phyloP scores from a whole-genome alignment of 2,113 vertebrate species.

The Onychostruthus taczanowskii region DNA sequence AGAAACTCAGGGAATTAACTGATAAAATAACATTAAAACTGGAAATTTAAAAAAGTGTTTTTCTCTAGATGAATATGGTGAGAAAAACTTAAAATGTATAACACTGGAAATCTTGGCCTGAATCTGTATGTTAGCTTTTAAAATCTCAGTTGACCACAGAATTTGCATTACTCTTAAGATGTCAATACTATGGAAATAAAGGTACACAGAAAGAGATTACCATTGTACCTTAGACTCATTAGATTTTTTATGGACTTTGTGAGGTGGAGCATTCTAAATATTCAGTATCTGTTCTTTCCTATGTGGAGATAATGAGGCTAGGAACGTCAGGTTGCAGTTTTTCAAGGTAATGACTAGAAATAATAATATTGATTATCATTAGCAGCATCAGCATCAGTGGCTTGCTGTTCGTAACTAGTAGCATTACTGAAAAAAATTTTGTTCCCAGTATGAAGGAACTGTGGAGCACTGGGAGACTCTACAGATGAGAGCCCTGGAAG shows the following conservation, averaged over 20 bases:
- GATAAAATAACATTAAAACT: neutral
- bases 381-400: neutral
- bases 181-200: neutral
- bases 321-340: neutral
- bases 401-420: neutral
- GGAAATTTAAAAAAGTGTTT: neutral
- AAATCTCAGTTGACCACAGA: neutral
- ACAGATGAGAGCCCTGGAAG: neutral
- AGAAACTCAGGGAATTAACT: neutral
- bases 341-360: neutral
- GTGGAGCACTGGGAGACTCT: neutral
- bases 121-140: neutral
- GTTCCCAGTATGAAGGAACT: neutral
- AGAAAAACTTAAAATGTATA: neutral
- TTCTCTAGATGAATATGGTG: neutral
- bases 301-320: neutral
- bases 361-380: neutral
- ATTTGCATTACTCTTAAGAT: neutral
- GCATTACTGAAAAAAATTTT: neutral
- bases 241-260: neutral
- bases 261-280: neutral
- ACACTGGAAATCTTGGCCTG: neutral
- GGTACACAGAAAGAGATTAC: neutral
- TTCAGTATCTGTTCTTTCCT: neutral
- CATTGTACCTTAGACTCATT: neutral